Base-by-base conservation (phyloP, 2,113 vertebrate genomes). In the Dasyprocta punctata region DNA sequence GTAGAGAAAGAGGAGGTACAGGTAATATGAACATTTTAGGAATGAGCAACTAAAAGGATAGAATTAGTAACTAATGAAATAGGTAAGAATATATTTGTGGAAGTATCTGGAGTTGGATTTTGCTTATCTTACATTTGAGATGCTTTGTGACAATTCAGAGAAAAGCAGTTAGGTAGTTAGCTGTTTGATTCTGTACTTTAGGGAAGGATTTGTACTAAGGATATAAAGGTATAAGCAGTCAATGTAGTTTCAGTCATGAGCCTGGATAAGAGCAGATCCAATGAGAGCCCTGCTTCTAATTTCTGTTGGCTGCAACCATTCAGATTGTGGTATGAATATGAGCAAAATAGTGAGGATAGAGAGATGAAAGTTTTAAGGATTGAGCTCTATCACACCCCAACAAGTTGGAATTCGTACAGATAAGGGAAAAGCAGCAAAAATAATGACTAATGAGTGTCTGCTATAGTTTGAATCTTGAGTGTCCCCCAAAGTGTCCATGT, bases 31-130 rank as follows among this genome's bases (percentile, higher is more conserved):
- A 33, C 44, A 19, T 52, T 47, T 90, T 47, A 73, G 73, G 14
- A 33, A 71, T 63, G 4, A 67, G 11, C 30, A 89, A 63, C 11
- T 78, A 47, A 19, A 83, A 89, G 41, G 89, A 75, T 71, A 19
- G 20, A 92, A 41, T 61, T 30, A 22, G 8, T 41, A 92, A 36
- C 92, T 94, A 89, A 54, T 90, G 20, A 94, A 94, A 89, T 67
- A 22, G 3, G 14, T 20, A 96, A 33, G 13, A 67, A 85, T 47
- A 92, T 36, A 3, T 88, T 58, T 93, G 14, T 7, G 95, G 20
- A 33, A 94, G 30, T 41, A 92, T 36, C 22, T 80, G 4, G 28
- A 73, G 8, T 22, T 86, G 9, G 6, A 92, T 86, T 81, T 95
- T 88, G 41, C 84, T 26, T 93, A 26, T 80, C 54, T 87, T 86